Base-by-base conservation (phyloP, 1,140 invertebrate species). In the Dendrolimus punctatus region DNA sequence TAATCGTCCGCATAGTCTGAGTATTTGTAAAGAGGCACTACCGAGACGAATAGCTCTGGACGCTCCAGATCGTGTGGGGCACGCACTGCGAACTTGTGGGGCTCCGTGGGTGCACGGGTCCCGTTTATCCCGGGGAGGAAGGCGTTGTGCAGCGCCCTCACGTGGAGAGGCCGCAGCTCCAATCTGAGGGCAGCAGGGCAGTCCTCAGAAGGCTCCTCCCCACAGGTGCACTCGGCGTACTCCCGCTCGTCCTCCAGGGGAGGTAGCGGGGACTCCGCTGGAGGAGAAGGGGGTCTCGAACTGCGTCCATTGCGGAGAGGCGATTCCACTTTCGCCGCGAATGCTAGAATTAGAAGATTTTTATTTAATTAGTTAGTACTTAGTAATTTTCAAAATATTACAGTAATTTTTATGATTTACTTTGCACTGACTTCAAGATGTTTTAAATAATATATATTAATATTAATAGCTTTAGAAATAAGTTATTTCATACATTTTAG, bases 21-120 rank as follows among this genome's bases (percentile, higher is more conserved):
- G 63, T 85, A 88, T 39, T 79, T 83, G 68, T 83, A 88, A 36
- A 85, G 80, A 6, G 86, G 86, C 41, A 88, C 84, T 39, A 88
- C 78, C 53, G 67, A 76, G 41, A 76, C 60, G 71, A 85, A 86
- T 7, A 77, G 70, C 5, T 56, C 72, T 8, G 80, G 57, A 36
- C 75, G 76, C 40, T 84, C 64, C 3, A 82, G 64, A 58, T 87
- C 76, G 8, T 63, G 57, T 5, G 49, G 68, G 51, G 23, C 66
- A 48, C 78, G 64, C 7, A 83, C 79, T 8, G 78, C 76, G 61
- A 73, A 80, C 9, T 56, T 63, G 63, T 79, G 81, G 39, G 72
- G 80, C 44, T 64, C 57, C 1, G 52, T 50, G 1, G 73, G 78
- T 37, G 73, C 81, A 39, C 72, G 68, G 9, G 80, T 80, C 47